phyloP scores from a whole-genome alignment of 1,140 invertebrate genomes.

The Bombus balteatus region DNA sequence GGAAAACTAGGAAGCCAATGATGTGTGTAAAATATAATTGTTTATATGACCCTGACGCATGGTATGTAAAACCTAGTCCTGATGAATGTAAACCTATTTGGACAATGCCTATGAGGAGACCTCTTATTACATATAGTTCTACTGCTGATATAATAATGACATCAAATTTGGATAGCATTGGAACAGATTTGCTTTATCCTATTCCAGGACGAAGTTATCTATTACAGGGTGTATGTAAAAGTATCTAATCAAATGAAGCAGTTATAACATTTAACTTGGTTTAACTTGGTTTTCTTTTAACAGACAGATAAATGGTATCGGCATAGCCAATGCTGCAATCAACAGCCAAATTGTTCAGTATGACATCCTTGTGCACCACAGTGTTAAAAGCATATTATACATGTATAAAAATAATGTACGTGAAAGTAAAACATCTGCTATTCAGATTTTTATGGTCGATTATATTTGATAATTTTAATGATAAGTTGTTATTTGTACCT shows the following conservation, averaged over 20 bases:
- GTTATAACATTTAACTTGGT: not conserved
- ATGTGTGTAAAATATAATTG: constrained; percentile 67
- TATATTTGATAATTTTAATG: not conserved
- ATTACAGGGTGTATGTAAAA: constrained; percentile 59
- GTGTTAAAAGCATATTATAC: not conserved
- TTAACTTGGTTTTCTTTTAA: not conserved
- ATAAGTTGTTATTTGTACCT: not conserved
- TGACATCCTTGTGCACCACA: not conserved
- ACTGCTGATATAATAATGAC: constrained; percentile 59
- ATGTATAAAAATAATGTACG: not conserved
- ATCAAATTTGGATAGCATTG: constrained; percentile 58
- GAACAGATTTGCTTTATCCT: constrained; percentile 61
- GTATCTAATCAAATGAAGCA: not conserved
- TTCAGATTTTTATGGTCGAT: not conserved
- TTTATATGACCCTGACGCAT: constrained; percentile 70
- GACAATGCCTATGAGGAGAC: constrained; percentile 72
- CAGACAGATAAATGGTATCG: constrained; percentile 6
- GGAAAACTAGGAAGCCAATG: constrained; percentile 51
- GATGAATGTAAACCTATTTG: constrained; percentile 74
- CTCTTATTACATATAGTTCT: constrained; percentile 73
- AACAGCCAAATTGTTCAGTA: not conserved
- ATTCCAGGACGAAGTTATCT: constrained; percentile 70
- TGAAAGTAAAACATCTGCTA: not conserved
- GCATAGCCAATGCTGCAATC: not conserved
- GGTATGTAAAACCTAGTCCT: constrained; percentile 72